Base-by-base conservation (phyloP, 2,888 invertebrate species). In the Pyrrhia umbra region DNA sequence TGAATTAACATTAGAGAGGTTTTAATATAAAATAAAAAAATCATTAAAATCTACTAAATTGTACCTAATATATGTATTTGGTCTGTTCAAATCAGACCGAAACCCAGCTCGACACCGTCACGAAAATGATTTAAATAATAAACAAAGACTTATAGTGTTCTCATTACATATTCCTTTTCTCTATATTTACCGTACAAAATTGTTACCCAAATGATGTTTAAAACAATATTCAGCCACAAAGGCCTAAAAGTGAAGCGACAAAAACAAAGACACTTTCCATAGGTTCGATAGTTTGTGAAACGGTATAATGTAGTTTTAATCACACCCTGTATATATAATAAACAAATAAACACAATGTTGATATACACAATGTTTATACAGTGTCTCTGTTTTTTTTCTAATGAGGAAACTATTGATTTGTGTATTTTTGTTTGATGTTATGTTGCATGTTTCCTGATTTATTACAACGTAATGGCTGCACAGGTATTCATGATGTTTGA, bases 231-330 rank as follows among this genome's bases (percentile, higher is more conserved):
- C 10, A 39, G 23, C 23, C 42, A 61, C 46, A 55, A 59, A 50
- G 42, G 23, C 27, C n/a, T 8, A n/a, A 49, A 16, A 25, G 2
- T n/a, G 23, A 16, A 30, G 20, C 21, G 10, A 51, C 51, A 42
- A 15, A 68, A 58, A 74, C 74, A 55, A 65, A 65, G 9, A 40
- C 1, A 13, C 43, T 23, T 47, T 20, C 16, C 21, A 9, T 51
- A 18, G 30, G 50, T 27, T 49, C 16, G 18, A 51, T 73, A 25
- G 45, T 51, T 49, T 45, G 45, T n/a, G 21, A 27, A 30, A 10
- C 21, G 16, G 8, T 57, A 43, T 79, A 77, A 79, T 79, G 79
- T 51, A 43, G 56, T 77, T 79, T 77, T 79, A 79, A 79, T 77
- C 45, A 75, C 59, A 65, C 37, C 10, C 2, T 37, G 18, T 70